phyloP scores from a whole-genome alignment of 2,113 vertebrate genomes.

The Acanthisitta chloris region DNA sequence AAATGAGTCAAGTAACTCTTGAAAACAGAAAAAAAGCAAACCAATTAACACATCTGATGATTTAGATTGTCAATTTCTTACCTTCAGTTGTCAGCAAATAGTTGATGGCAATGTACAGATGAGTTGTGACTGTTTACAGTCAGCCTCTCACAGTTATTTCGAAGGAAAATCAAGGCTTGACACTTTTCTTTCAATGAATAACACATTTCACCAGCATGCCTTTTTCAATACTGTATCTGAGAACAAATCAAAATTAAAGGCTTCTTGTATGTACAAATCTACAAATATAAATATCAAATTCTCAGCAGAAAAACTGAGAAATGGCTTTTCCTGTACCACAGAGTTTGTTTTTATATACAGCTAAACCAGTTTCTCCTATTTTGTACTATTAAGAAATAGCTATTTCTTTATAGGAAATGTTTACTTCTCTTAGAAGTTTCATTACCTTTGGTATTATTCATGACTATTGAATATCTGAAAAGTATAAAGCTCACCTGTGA shows the following conservation, averaged over 20 bases:
- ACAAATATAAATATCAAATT: background rate
- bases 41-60: background rate
- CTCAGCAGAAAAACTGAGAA: background rate
- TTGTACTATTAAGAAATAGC: background rate
- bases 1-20: background rate
- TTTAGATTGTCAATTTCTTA: background rate
- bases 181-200: background rate
- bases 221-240: background rate
- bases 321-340: background rate
- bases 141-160: background rate
- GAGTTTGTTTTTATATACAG: background rate
- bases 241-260: slow-evolving; percentile 9
- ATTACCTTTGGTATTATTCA: fast-evolving
- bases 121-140: background rate
- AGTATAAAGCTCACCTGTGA: background rate
- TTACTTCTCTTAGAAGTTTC: background rate
- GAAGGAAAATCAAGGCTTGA: background rate
- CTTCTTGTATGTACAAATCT: background rate
- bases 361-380: background rate
- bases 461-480: background rate
- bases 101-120: background rate
- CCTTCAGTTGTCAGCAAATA: background rate
- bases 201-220: background rate
- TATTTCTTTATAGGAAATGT: background rate
- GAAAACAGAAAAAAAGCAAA: background rate